Evolutionary conservation across 2,888 invertebrate genomes (phyloP), one percentile per base, ranked within the genome.

Genomic region (Sipunculus nudus): DNA sequence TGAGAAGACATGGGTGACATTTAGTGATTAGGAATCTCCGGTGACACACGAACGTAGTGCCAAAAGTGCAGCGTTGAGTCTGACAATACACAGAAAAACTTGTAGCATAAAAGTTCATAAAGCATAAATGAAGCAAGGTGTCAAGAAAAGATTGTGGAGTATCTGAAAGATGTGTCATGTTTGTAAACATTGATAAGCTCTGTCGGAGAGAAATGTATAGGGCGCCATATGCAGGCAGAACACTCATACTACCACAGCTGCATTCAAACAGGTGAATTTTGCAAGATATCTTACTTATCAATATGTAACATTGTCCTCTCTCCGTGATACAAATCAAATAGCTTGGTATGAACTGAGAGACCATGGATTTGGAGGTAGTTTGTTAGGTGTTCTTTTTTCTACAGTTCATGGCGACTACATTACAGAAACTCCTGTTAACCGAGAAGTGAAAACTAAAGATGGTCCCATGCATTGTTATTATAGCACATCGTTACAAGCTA

Each of bases 381-480:
- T 43, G 16, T 16, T 8, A 16, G 43, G 43, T 16, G 16, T 16
- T 16, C 43, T 21, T 16, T 43, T 43, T 19, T 43, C 43, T 8
- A 43, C 43, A 16, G 21, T 43, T 16, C 43, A 43, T 43, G 43
- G 43, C 19, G 43, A 43, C 19, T 19, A 16, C 21, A 43, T 43
- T 8, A 43, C 21, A 16, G 43, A 43, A 43, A 43, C 43, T 8
- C 10, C 43, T 19, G 21, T 43, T 19, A 43, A 43, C 21, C 13
- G 43, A 16, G 43, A 43, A 21, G 43, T 43, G 43, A 43, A 43
- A 43, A n/a, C n/a, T n/a, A n/a, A n/a, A n/a, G n/a, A n/a, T n/a
- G n/a, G n/a, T n/a, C n/a, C n/a, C n/a, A n/a, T n/a, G n/a, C n/a
- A n/a, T n/a, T n/a, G n/a, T n/a, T n/a, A n/a, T n/a, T n/a, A n/a